Evolutionary conservation across 2,888 invertebrate genomes (phyloP), one percentile per base, ranked within the genome.

Genomic region (Drosophila prostipennis): DNA sequence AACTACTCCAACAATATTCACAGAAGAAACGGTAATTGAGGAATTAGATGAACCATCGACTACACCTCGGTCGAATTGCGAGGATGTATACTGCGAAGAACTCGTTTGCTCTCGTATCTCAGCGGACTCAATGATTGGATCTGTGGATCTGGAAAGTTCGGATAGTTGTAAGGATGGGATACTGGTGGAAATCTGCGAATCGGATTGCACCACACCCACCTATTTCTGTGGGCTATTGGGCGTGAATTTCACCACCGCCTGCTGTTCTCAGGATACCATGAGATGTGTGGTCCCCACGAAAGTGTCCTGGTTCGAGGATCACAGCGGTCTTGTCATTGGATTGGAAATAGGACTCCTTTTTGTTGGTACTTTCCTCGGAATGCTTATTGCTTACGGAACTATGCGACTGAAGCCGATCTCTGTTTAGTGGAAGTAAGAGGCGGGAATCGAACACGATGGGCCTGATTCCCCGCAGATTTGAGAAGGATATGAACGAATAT

Each of bases 141-240:
- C 26, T 37, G 5, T 58, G 1, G 29, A 14, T 2, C 51, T 6
- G 1, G 32, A 13, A 11, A 46, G 32, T 23, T 13, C 46, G 36
- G 0, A 16, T 0, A 19, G 32, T 1, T 16, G 16, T 14, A 4
- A 16, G 0, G 26, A 34, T 6, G n/a, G 49, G 6, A 2, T 23
- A 3, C 13, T 19, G 4, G 8, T 46, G 0, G 32, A 55, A 8
- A 57, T 79, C 0, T 7, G 51, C 39, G 42, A 56, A 1, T 45
- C 90, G 6, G 46, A n/a, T 3, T 74, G 74, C 40, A 8, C 40
- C 39, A 39, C 68, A 6, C 8, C 75, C 0, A 89, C 88, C 37
- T 46, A 76, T 0, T 90, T 89, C 52, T 90, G 90, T 10, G 34
- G 91, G 4, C 2, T 89, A 3, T 48, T 75, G 1, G 51, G 72